phyloP scores from a whole-genome alignment of 1,140 invertebrate genomes.

The Aphis craccivora region DNA sequence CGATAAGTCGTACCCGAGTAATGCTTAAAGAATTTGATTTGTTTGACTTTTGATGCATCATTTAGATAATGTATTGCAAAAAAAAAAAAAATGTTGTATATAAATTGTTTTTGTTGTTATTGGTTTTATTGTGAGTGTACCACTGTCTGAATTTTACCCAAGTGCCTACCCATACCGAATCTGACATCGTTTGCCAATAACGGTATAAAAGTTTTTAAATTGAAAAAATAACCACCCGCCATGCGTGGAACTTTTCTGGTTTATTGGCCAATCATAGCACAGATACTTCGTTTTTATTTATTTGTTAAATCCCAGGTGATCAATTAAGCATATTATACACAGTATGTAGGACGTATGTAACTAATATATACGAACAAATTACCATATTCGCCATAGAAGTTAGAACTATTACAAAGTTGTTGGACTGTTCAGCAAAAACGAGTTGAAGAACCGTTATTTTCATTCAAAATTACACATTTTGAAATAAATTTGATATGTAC shows the following conservation, averaged over 20 bases:
- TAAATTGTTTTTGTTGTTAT: not conserved
- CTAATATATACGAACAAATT: not conserved
- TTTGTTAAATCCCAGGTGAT: not conserved
- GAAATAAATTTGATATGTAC: not conserved
- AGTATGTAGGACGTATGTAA: too few species aligned
- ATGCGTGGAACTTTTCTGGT: not conserved
- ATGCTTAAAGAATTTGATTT: not conserved
- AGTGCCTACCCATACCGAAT: not conserved
- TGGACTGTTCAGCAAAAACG: not conserved
- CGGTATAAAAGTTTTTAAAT: not conserved
- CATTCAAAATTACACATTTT: not conserved
- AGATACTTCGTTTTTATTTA: not conserved
- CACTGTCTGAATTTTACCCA: not conserved
- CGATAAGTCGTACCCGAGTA: not conserved
- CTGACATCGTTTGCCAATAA: not conserved
- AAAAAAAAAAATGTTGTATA: not conserved
- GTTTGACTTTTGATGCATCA: not conserved
- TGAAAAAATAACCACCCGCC: not conserved
- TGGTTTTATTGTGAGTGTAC: not conserved
- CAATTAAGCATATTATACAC: not conserved
- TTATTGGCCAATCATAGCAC: not conserved
- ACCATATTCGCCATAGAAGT: not conserved
- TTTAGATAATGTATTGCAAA: not conserved
- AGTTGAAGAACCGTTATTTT: not conserved
- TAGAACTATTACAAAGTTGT: not conserved